Evolutionary conservation across 2,888 invertebrate genomes (phyloP), one percentile per base, ranked within the genome.

Genomic region (Tetropium fuscum): DNA sequence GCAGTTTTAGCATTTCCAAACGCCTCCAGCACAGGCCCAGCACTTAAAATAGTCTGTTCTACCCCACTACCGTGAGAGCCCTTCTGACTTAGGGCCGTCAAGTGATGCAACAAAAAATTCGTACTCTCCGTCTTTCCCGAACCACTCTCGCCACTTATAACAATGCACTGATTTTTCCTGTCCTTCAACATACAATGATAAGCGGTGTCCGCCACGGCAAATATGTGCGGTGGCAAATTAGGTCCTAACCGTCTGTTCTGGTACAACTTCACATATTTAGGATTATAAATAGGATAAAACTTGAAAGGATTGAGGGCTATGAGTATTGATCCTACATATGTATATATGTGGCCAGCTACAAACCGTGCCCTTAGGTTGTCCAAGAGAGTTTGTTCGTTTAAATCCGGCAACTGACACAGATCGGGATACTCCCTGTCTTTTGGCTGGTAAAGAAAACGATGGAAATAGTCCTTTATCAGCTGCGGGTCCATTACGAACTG

Each of bases 1-100:
- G 97, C 94, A 22, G 97, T 98, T 84, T 97, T 97, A 0, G 98
- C 97, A 84, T 98, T 98, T n/a, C 98, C 98, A 82, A 98, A 98
- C 3, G 97, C 97, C 87, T 97, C 97, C 41, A 98, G 84, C 38
- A 97, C 97, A 1, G 97, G 97, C 6, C 97, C 97, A 20, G 97
- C 97, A 78, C 95, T 95, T 48, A 97, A 85, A 75, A 98, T 95
- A 8, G 96, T 97, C 83, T 97, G 97, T 81, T 98, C 97, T 1
- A 97, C 95, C n/a, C 96, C 96, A 78, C 94, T 94, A 11, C 95
- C 96, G 76, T 94, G 93, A 32, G 92, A 93, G 51, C 96, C 95
- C 79, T 97, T 97, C 82, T 97, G 97, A 80, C 94, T 95, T 55
- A 97, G 86, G 5, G 97, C 96, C 0, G 97, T 97, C 74, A 98